A percentile compares a stretch with the other conserved stretches of the same genome.
These are phyloP conservation scores for Brotula barbata DNA, from an alignment of 2,797 vertebrate genomes.

Conservation along the genomic window DNA sequence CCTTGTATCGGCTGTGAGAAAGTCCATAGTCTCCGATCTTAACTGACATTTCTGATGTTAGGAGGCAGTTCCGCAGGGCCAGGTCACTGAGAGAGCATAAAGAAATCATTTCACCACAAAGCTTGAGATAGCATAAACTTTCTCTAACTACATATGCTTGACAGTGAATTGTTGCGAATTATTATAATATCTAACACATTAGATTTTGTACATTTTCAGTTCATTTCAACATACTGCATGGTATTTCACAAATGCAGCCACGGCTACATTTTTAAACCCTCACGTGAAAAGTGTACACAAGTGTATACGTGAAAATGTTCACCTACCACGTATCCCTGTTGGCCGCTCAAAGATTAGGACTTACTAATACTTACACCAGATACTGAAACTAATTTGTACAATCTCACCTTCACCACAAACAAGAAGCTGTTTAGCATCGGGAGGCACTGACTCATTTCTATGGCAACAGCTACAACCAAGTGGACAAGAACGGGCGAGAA, in stretches of 20 bases:
- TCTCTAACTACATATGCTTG: no score
- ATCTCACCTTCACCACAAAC: conserved; percentile 51
- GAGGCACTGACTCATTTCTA: conserved; percentile 30
- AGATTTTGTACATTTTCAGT: background rate
- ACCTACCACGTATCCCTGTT: no score
- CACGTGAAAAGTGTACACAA: no score
- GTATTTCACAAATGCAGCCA: background rate
- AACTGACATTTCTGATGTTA: conserved; percentile 89
- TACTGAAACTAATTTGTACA: conserved; percentile 9
- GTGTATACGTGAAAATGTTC: no score
- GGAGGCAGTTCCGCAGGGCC: conserved; percentile 93
- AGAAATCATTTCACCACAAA: conserved; percentile 13
- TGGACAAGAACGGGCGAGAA: conserved; percentile 60
- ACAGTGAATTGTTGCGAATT: no score
- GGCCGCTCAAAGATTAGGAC: no score
- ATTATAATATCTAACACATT: background rate
- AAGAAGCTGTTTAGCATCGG: conserved; percentile 13
- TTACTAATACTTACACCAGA: no score
- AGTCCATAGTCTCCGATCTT: conserved; percentile 97
- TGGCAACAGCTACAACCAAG: conserved; percentile 28
- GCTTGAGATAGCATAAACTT: conserved; percentile 1
- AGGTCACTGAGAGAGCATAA: conserved; percentile 87
- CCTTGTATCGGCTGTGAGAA: conserved; percentile 92
- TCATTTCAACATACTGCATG: background rate
- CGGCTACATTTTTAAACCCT: no score